These are phyloP conservation scores for Microtus ochrogaster DNA, from an alignment of 2,113 vertebrate genomes.

Conservation along the genomic window DNA sequence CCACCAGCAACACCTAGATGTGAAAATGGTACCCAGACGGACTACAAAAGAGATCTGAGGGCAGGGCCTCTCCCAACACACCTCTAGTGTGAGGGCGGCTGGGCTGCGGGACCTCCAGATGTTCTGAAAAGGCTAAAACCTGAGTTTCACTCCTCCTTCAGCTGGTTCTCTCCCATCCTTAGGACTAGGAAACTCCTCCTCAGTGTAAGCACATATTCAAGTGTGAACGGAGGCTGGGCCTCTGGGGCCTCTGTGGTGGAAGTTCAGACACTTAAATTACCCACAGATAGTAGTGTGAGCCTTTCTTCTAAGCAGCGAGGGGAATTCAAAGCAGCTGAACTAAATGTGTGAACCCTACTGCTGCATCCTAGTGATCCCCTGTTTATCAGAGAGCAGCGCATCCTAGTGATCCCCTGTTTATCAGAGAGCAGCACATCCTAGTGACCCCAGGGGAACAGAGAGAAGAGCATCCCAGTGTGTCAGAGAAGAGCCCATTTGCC, in stretches of 20 bases:
- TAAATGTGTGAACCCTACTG: too few relatives aligned
- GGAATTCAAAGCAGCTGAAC: background rate
- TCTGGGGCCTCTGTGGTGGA: rapidly evolving
- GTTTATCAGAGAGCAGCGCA: too few relatives aligned
- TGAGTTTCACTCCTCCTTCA: too few relatives aligned
- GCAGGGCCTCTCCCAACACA: background rate
- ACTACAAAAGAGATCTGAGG: background rate
- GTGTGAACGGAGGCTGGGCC: background rate
- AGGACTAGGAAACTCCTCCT: background rate
- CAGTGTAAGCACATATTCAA: rapidly evolving
- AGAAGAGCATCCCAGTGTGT: rapidly evolving
- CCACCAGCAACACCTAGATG: background rate
- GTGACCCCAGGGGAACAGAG: background rate
- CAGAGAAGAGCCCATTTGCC: background rate
- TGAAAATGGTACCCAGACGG: background rate
- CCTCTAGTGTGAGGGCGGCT: rapidly evolving
- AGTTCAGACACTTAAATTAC: background rate
- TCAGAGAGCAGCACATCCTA: too few relatives aligned
- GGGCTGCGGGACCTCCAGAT: background rate
- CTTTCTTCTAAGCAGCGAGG: background rate
- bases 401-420: too few relatives aligned
- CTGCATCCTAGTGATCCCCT: rapidly evolving
- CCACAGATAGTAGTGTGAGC: too few relatives aligned
- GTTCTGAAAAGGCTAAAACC: background rate
- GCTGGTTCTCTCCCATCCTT: background rate